Percentiles rank a stretch among this genome's conserved stretches.
phyloP scores from a whole-genome alignment of 2,113 vertebrate species.

The Pelvicachromis taeniatus region DNA sequence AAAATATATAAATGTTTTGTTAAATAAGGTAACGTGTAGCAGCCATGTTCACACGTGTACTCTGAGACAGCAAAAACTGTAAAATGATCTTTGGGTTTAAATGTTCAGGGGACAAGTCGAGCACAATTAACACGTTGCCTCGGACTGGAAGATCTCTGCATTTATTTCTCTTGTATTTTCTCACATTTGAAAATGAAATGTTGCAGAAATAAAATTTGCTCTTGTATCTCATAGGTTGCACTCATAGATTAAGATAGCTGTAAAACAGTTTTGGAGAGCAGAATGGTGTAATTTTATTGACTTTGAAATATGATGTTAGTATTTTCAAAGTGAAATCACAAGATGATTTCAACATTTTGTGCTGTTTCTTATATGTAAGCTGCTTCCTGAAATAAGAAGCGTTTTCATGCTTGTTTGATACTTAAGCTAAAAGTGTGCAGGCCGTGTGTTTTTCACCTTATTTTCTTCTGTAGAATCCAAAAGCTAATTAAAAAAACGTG shows the following conservation, averaged over 20 bases:
- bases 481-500: conserved; percentile 39
- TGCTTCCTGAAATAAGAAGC: background rate
- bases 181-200: background rate
- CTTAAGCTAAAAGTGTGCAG: fast-evolving
- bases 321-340: background rate
- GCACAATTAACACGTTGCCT: background rate
- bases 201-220: background rate
- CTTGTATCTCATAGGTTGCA: background rate
- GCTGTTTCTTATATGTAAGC: background rate
- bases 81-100: background rate
- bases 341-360: background rate
- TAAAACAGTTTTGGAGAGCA: background rate
- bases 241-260: background rate
- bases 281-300: background rate
- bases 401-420: background rate
- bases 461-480: conserved; percentile 2
- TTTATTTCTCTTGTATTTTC: fast-evolving
- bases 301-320: background rate
- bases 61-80: background rate
- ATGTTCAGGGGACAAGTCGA: background rate
- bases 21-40: background rate
- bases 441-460: background rate
- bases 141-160: background rate
- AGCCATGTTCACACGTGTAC: background rate
- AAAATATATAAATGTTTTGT: background rate